Base-by-base conservation (phyloP, 2,113 vertebrate genomes). In the Melanerpes formicivorus region DNA sequence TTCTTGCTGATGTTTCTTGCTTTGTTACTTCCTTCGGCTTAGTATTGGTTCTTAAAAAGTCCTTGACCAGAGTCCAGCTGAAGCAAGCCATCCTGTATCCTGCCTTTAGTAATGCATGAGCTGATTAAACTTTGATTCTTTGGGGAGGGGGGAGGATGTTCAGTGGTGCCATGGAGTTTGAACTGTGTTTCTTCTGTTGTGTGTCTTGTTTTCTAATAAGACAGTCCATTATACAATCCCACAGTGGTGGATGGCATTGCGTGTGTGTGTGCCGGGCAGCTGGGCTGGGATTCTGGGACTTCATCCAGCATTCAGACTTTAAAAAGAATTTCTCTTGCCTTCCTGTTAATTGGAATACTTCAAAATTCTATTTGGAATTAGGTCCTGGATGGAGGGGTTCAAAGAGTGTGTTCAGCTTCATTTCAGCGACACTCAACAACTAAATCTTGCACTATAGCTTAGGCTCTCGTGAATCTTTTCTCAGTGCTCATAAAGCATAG, bases 61-160 rank as follows among this genome's bases (percentile, higher is more conserved):
- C 59, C 34, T 25, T 63, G 84, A 79, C 23, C 60, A 71, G 90
- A 90, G 88, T 95, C 86, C 87, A 92, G 6, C 56, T 66, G 67
- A 90, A 84, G 50, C 21, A 17, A 81, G 65, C 62, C 58, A 27
- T 65, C 59, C 76, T 30, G 52, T 74, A 17, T 74, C 66, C 58
- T 74, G 34, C 30, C 59, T 87, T 92, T 87, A 84, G 69, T 87
- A 89, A 95, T 65, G 76, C 82, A 80, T 91, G 73, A 93, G 29
- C 63, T 81, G 66, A 56, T 95, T 96, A 91, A 90, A 97, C 92
- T 94, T 95, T 94, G 90, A 37, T 76, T 93, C 64, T 59, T 19
- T 74, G 84, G 76, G 80, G 63, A 66, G 69, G 56, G 46, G 30
- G 48, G 27, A 80, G 69, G 62, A 64, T 88, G 59, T 50, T 55